Percentiles rank a stretch among this genome's conserved stretches.
phyloP scores from a whole-genome alignment of 2,888 invertebrate genomes.

The Drosophila trichaetosa region DNA sequence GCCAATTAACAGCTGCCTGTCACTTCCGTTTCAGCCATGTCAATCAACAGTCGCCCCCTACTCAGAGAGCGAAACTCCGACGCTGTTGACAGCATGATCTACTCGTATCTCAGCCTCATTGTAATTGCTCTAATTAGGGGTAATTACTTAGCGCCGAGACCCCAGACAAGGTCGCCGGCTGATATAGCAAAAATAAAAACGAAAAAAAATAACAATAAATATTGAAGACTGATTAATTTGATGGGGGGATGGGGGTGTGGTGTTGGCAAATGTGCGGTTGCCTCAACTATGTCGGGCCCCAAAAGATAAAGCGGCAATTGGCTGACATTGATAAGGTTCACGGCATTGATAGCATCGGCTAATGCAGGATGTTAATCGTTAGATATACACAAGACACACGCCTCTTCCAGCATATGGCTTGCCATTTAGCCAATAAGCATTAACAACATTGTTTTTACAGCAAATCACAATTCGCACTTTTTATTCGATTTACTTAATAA shows the following conservation, averaged over 20 bases:
- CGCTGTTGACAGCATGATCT: conserved; percentile 62
- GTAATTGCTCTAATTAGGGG: conserved; percentile 56
- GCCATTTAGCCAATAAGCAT: conserved; percentile 7
- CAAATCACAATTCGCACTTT: conserved; percentile 1
- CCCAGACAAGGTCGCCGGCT: conserved; percentile 41
- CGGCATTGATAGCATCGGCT: conserved; percentile 25
- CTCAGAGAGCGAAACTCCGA: conserved; percentile 7
- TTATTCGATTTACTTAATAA: background rate
- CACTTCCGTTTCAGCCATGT: conserved; percentile 67
- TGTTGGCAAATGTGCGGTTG: conserved; percentile 1
- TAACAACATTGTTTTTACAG: background rate
- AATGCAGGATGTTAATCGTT: conserved; percentile 21
- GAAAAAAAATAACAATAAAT: background rate
- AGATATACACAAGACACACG: conserved; percentile 5
- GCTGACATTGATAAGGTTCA: conserved; percentile 14
- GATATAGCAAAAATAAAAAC: conserved; percentile 1
- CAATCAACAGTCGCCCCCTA: conserved; percentile 44
- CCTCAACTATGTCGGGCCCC: conserved; percentile 23
- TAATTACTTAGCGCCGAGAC: conserved; percentile 55
- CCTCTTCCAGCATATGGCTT: conserved; percentile 1
- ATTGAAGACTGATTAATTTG: conserved; percentile 59
- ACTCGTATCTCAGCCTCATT: conserved; percentile 21
- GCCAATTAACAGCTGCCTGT: conserved; percentile 73
- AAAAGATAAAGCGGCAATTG: conserved; percentile 5
- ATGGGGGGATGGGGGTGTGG: background rate